phyloP scores from a whole-genome alignment of 2,888 invertebrate species.

The Drosophila colorata region DNA sequence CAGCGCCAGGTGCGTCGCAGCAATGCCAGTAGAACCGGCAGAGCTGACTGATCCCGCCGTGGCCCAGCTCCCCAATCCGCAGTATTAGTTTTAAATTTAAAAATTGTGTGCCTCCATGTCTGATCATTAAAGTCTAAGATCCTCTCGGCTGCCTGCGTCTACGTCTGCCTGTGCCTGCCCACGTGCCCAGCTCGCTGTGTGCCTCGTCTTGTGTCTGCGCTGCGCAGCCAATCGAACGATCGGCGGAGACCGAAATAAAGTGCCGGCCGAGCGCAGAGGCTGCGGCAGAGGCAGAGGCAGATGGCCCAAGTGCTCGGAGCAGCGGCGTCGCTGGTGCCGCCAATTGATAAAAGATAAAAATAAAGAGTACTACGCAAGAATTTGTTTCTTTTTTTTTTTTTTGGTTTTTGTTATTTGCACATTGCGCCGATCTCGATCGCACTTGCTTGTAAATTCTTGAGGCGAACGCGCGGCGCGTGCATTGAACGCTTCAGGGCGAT shows the following conservation, averaged over 20 bases:
- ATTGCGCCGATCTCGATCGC: constrained; percentile 55
- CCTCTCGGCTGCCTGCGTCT: not conserved
- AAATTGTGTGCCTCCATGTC: not conserved
- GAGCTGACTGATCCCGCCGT: too few relatives aligned
- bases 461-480: too few relatives aligned
- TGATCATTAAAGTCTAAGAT: not conserved
- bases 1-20: not conserved
- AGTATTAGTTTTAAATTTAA: not conserved
- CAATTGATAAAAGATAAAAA: constrained; percentile 82
- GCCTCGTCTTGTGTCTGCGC: not conserved
- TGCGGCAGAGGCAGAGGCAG: constrained; percentile 4
- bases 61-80: too few relatives aligned
- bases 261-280: constrained; percentile 22
- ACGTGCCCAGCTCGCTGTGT: not conserved
- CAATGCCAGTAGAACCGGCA: too few relatives aligned
- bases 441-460: constrained; percentile 76
- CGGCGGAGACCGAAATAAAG: constrained; percentile 70
- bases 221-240: constrained; percentile 45
- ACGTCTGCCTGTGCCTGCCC: not conserved
- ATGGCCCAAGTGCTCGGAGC: constrained; percentile 34
- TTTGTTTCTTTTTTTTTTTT: constrained; percentile 22
- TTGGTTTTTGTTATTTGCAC: too few relatives aligned
- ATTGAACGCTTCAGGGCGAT: constrained; percentile 72
- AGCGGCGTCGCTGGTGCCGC: constrained; percentile 41
- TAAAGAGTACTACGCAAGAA: constrained; percentile 69